These are phyloP conservation scores for Tyrannus savana DNA, from an alignment of 2,113 vertebrate species.

Conservation along the genomic window DNA sequence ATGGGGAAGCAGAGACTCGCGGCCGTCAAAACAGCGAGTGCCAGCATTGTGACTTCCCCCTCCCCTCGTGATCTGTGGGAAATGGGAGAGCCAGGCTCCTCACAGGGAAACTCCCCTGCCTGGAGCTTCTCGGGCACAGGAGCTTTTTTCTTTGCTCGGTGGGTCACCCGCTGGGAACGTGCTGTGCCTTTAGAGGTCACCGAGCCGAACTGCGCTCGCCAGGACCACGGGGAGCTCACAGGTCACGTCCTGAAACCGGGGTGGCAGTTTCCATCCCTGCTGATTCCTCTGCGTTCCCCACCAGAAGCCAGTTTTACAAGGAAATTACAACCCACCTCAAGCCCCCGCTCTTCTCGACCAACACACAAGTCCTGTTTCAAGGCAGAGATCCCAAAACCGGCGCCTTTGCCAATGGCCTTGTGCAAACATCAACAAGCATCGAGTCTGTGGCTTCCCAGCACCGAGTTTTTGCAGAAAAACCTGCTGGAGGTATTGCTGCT, in stretches of 20 bases:
- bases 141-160: not conserved
- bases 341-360: not conserved
- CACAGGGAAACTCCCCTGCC: not conserved
- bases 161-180: not conserved
- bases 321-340: not conserved
- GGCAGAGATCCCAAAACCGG: not conserved
- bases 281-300: not conserved
- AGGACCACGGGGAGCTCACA: not conserved
- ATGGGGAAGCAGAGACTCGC: not conserved
- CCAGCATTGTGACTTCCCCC: not conserved
- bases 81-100: not conserved
- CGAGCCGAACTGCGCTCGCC: not conserved
- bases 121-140: not conserved
- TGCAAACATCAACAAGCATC: fast-evolving
- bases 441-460: not conserved
- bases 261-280: not conserved
- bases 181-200: not conserved
- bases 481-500: not conserved
- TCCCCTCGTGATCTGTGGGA: not conserved
- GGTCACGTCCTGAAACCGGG: not conserved
- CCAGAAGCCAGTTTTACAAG: not conserved
- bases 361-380: not conserved
- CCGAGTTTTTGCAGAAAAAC: not conserved
- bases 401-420: not conserved
- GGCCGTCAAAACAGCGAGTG: not conserved